phyloP scores from a whole-genome alignment of 2,888 invertebrate genomes.

The Therioaphis trifolii region DNA sequence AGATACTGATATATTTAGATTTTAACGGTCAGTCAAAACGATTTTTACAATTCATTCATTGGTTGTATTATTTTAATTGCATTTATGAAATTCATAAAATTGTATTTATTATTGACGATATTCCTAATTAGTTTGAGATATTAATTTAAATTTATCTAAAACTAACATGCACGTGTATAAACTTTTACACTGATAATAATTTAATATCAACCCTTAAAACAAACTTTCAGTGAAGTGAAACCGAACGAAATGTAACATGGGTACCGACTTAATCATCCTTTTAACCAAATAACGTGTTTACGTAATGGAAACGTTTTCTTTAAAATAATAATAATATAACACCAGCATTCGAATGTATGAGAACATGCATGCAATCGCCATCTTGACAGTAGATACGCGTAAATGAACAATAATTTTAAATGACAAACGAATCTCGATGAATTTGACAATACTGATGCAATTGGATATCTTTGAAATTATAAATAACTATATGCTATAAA shows the following conservation, averaged over 20 bases:
- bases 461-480: too few relatives aligned
- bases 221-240: constrained; percentile 1
- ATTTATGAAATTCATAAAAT: too few relatives aligned
- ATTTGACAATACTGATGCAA: too few relatives aligned
- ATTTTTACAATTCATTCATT: too few relatives aligned
- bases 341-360: not conserved
- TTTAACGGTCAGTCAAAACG: too few relatives aligned
- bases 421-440: too few relatives aligned
- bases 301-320: not conserved
- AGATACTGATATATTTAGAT: too few relatives aligned
- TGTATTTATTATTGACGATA: too few relatives aligned
- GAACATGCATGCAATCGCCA: not conserved
- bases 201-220: constrained; percentile 6
- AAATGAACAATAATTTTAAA: constrained; percentile 1
- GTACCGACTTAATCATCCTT: constrained; percentile 13
- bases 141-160: not conserved
- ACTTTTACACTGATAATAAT: constrained; percentile 1
- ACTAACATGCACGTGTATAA: not conserved
- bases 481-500: too few relatives aligned
- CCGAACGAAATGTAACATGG: not conserved
- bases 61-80: too few relatives aligned
- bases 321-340: not conserved
- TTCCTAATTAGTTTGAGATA: not conserved
- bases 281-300: constrained; percentile 32
- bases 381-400: not conserved